These are phyloP conservation scores for Stramonita haemastoma DNA, from an alignment of 2,888 invertebrate species.

Conservation along the genomic window DNA sequence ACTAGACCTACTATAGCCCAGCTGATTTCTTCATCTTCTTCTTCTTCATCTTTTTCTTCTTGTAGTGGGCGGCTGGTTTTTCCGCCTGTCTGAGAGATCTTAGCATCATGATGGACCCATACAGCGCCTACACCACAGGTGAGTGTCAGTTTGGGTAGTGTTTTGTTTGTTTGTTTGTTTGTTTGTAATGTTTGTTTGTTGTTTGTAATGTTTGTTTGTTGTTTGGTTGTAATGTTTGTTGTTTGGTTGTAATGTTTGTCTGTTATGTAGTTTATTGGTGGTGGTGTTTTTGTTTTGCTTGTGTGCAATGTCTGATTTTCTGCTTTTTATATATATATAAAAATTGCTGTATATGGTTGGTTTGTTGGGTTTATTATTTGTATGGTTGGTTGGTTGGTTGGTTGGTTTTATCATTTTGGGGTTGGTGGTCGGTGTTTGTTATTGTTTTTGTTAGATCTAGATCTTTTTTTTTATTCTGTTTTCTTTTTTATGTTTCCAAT, in stretches of 20 bases:
- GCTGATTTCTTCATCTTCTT: neutral
- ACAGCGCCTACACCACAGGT: slow-evolving; percentile 38
- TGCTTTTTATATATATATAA: too few relatives aligned
- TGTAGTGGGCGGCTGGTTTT: neutral
- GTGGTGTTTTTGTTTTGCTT: neutral
- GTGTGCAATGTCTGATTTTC: too few relatives aligned
- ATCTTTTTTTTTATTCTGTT: too few relatives aligned
- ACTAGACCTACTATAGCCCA: neutral
- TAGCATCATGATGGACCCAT: slow-evolving; percentile 40
- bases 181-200: too few relatives aligned
- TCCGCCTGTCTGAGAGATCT: neutral
- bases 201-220: neutral
- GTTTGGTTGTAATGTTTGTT: neutral
- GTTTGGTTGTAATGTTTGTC: neutral
- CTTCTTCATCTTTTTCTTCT: neutral
- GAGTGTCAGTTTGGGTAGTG: neutral
- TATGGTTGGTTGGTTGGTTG: too few relatives aligned
- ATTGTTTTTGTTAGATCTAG: too few relatives aligned
- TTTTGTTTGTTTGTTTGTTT: neutral
- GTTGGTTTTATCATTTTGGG: too few relatives aligned
- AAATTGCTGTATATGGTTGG: too few relatives aligned
- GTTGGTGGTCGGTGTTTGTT: too few relatives aligned
- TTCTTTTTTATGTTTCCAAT: too few relatives aligned
- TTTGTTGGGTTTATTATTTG: too few relatives aligned
- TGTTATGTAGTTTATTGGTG: neutral